phyloP scores from a whole-genome alignment of 2,797 vertebrate species.

The Antennarius maculatus region DNA sequence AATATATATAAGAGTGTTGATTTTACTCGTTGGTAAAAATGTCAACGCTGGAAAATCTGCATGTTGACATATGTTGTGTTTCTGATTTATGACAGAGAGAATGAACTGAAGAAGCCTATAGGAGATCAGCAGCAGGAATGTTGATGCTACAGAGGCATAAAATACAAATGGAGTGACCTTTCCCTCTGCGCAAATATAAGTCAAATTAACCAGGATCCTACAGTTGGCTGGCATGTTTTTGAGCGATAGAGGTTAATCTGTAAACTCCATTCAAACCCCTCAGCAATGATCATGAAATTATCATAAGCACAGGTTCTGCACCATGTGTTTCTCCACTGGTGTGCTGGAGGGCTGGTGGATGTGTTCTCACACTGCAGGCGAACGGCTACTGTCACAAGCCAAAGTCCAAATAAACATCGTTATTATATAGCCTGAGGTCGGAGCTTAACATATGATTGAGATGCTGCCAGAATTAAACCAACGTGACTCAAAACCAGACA shows the following conservation, averaged over 20 bases:
- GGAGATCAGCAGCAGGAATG: conserved; percentile 17
- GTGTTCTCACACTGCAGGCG: conserved; percentile 47
- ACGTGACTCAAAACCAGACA: conserved; percentile 38
- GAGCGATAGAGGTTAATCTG: conserved; percentile 53
- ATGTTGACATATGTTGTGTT: no score
- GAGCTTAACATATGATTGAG: conserved; percentile 52
- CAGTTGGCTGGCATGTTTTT: conserved; percentile 47
- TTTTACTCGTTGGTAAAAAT: no score
- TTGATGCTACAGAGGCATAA: conserved; percentile 14
- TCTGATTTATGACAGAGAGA: background rate
- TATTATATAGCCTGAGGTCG: conserved; percentile 61
- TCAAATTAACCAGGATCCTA: conserved; percentile 46
- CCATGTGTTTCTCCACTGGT: conserved; percentile 54
- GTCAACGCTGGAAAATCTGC: no score
- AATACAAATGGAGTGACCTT: conserved; percentile 46
- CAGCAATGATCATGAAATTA: conserved; percentile 63
- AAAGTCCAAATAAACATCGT: conserved; percentile 67
- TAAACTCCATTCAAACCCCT: conserved; percentile 36
- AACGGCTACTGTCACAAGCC: conserved; percentile 42
- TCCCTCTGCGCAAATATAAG: conserved; percentile 49
- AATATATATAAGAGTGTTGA: no score
- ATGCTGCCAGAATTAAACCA: conserved; percentile 52
- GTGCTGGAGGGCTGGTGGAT: conserved; percentile 48
- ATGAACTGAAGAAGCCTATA: background rate
- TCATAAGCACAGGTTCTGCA: conserved; percentile 50